Evolutionary conservation across 2,797 vertebrate species (phyloP).

Genomic region (Eupleurogrammus muticus): DNA sequence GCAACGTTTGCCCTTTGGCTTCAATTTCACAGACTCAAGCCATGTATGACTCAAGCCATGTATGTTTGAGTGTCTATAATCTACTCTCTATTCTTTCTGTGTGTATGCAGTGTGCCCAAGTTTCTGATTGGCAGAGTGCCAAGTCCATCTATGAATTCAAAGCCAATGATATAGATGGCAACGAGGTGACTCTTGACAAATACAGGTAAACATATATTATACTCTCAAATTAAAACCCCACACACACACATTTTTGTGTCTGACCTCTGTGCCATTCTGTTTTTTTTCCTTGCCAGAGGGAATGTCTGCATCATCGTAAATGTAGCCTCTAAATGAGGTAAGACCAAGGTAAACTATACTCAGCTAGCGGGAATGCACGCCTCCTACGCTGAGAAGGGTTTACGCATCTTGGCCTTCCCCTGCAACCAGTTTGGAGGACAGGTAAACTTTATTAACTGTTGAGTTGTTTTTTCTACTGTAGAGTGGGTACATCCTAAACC

Average conservation of each 20-base stretch:
- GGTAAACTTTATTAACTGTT: conserved; percentile 75
- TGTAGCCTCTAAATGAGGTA: conserved; percentile 97
- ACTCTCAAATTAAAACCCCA: neutral
- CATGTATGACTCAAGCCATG: neutral
- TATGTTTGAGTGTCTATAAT: neutral
- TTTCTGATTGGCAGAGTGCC: conserved; percentile 86
- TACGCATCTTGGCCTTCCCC: conserved; percentile 95
- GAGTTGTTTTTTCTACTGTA: neutral
- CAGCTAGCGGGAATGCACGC: conserved; percentile 92
- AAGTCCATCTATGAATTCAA: conserved; percentile 92
- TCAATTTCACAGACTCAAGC: neutral
- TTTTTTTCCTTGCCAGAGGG: conserved; percentile 78
- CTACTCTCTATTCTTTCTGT: rapidly evolving
- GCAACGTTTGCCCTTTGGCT: neutral
- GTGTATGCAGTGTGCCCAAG: conserved; percentile 87
- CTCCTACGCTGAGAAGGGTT: conserved; percentile 92
- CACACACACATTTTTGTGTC: neutral
- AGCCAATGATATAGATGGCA: conserved; percentile 92
- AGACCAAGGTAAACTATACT: conserved; percentile 96
- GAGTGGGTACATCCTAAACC: neutral
- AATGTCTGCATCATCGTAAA: conserved; percentile 93
- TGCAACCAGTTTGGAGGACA: conserved; percentile 98
- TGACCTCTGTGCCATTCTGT: neutral
- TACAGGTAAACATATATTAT: conserved; percentile 84
- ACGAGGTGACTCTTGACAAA: conserved; percentile 88